Conservation (phyloP, 2,797 vertebrate genomes). For the Tragopan temminckii region DNA sequence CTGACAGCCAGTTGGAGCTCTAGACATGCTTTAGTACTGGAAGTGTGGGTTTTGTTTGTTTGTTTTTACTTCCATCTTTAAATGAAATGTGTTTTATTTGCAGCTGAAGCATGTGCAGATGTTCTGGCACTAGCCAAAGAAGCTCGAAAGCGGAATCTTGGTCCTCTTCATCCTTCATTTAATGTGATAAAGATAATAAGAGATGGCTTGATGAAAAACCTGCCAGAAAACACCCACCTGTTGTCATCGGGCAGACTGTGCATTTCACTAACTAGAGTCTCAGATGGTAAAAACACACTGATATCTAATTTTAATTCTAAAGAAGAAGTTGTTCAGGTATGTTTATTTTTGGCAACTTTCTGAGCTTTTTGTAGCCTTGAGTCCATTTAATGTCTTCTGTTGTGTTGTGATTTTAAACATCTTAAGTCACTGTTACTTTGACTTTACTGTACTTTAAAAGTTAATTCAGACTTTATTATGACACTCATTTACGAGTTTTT, state of each 20-base stretch:
- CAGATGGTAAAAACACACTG: constrained; percentile 90
- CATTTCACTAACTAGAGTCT: constrained; percentile 93
- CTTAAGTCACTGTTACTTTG: not conserved
- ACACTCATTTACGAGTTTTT: not conserved
- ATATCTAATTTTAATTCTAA: constrained; percentile 92
- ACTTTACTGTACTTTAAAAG: not conserved
- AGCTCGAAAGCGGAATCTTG: constrained; percentile 87
- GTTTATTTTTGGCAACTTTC: not conserved
- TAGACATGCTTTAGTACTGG: not conserved
- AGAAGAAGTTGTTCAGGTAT: constrained; percentile 93
- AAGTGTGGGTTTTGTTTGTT: not conserved
- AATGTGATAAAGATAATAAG: constrained; percentile 85
- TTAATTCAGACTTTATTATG: not conserved
- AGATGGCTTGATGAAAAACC: constrained; percentile 78
- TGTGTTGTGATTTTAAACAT: not conserved
- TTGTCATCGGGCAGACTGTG: constrained; percentile 84
- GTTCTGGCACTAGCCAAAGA: constrained; percentile 82
- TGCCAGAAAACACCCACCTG: constrained; percentile 86
- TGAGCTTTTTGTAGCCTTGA: not conserved
- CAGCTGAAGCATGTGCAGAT: constrained; percentile 88
- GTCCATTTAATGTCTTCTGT: not conserved
- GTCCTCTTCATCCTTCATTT: constrained; percentile 91
- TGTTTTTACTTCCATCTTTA: not conserved
- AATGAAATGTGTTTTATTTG: not conserved
- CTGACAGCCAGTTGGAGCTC: not conserved